Evolutionary conservation across 2,797 vertebrate genomes (phyloP).

Genomic region (Halcyon leucocephala): DNA sequence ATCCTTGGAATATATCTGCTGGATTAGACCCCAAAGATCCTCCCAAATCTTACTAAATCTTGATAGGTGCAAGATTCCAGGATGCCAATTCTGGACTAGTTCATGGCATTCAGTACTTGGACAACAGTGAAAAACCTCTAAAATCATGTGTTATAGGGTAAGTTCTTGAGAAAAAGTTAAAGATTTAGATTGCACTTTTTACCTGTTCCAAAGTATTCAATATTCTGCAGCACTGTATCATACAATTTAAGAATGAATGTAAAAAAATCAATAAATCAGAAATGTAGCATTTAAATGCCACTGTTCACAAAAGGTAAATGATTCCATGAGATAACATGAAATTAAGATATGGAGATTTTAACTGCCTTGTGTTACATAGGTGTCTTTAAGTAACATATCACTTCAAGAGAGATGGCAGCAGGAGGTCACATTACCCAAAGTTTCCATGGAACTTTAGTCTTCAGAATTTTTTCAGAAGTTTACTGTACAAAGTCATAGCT

Average conservation of each 20-base stretch:
- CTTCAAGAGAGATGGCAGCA: background rate
- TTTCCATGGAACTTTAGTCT: background rate
- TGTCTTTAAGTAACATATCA: background rate
- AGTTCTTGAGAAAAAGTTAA: background rate
- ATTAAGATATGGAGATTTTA: background rate
- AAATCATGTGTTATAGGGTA: background rate
- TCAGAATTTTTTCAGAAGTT: background rate
- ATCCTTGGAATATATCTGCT: background rate
- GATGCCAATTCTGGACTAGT: background rate
- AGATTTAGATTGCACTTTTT: background rate
- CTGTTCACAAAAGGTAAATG: background rate
- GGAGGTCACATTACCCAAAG: accelerated
- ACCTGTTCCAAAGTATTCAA: accelerated
- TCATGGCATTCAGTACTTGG: background rate
- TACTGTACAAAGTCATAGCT: background rate
- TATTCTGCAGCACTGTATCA: background rate
- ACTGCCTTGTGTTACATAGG: background rate
- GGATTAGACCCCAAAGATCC: background rate
- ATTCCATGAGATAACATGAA: background rate
- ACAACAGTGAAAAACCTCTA: background rate
- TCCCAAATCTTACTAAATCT: background rate
- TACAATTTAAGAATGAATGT: background rate
- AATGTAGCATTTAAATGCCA: background rate
- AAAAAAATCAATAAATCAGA: background rate
- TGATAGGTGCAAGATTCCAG: background rate